Conservation (phyloP, 2,888 invertebrate species). For the Ryuthela nishihirai region DNA sequence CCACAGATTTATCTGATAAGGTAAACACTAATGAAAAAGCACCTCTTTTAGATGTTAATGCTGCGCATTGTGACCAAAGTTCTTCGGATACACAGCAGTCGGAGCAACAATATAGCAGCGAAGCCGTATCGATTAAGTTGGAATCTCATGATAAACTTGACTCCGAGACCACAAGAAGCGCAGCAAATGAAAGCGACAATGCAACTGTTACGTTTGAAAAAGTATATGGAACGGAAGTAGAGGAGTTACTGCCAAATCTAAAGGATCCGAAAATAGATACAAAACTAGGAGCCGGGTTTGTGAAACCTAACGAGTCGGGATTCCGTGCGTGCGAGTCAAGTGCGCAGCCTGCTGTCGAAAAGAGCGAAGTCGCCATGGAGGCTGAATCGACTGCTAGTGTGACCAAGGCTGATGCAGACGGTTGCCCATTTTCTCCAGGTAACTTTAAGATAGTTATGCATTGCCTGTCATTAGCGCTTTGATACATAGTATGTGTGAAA, state of each 20-base stretch:
- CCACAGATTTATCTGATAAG: conserved; percentile 25
- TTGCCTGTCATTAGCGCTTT: too few relatives aligned
- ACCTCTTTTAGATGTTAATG: conserved; percentile 20
- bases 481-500: too few relatives aligned
- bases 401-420: conserved; percentile 13
- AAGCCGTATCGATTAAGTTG: conserved; percentile 23
- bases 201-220: conserved; percentile 10
- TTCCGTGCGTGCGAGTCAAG: conserved; percentile 30
- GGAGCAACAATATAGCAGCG: conserved; percentile 27
- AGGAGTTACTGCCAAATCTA: conserved; percentile 22
- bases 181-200: neutral
- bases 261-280: conserved; percentile 35
- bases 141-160: conserved; percentile 5
- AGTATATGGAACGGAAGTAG: conserved; percentile 15
- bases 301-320: conserved; percentile 31
- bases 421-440: conserved; percentile 34
- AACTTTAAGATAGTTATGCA: too few relatives aligned
- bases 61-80: conserved; percentile 34
- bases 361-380: conserved; percentile 36
- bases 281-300: conserved; percentile 13
- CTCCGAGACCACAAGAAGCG: neutral
- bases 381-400: conserved; percentile 27
- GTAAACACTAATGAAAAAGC: conserved; percentile 7
- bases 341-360: conserved; percentile 35
- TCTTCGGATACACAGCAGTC: conserved; percentile 16